Conservation (phyloP, 2,797 vertebrate species). For the Silurus lanzhouensis region DNA sequence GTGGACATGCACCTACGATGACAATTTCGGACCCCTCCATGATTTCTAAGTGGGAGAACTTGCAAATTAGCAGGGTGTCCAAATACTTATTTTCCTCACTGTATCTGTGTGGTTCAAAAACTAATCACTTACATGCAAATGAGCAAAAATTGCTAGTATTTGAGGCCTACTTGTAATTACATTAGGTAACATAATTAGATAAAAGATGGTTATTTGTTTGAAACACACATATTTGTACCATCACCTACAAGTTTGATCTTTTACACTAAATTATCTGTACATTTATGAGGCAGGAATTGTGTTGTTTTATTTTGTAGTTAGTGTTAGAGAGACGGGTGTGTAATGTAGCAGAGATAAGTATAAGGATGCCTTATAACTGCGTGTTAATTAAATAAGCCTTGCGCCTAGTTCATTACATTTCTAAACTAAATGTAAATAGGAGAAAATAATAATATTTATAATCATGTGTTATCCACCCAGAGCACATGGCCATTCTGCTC, state of each 20-base stretch:
- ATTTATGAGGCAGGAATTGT: neutral
- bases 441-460: neutral
- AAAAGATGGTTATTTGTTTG: neutral
- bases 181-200: no score
- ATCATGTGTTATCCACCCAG: neutral
- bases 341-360: neutral
- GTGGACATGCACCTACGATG: no score
- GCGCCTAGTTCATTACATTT: no score
- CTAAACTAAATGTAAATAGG: neutral
- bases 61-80: no score
- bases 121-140: neutral
- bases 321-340: neutral
- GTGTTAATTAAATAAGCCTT: neutral
- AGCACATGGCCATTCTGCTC: neutral
- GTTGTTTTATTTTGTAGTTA: neutral
- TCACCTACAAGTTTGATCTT: neutral
- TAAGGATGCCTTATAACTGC: neutral
- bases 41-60: no score
- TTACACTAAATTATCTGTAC: neutral
- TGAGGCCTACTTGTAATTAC: neutral
- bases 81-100: no score
- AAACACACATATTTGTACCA: neutral
- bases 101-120: neutral
- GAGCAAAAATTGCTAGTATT: neutral
- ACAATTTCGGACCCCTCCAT: no score